phyloP scores from a whole-genome alignment of 2,888 invertebrate species.

The Carterocephalus palaemon region DNA sequence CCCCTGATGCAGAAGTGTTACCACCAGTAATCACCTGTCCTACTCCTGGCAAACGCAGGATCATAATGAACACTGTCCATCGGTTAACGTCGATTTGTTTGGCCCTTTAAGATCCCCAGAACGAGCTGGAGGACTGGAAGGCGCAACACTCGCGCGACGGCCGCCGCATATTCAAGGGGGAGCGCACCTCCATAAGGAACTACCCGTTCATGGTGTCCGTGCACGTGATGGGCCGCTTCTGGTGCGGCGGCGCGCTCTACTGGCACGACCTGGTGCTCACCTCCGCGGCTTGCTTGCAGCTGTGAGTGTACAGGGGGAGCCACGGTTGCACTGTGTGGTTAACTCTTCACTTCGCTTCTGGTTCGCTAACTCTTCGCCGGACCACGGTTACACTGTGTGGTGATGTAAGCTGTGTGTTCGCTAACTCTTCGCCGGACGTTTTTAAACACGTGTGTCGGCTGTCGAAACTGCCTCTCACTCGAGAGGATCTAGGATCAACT shows the following conservation, averaged over 20 bases:
- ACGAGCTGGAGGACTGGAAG: conserved; percentile 52
- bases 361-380: background rate
- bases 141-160: conserved; percentile 50
- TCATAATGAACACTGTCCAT: too few relatives aligned
- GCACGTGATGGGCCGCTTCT: conserved; percentile 65
- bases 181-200: conserved; percentile 53
- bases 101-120: conserved; percentile 61
- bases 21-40: too few relatives aligned
- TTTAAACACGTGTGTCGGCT: too few relatives aligned
- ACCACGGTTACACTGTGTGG: background rate
- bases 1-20: too few relatives aligned
- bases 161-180: conserved; percentile 57
- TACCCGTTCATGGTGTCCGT: conserved; percentile 68
- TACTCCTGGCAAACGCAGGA: too few relatives aligned
- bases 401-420: background rate
- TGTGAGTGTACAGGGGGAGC: conserved; percentile 49
- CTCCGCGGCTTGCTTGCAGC: conserved; percentile 64
- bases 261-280: conserved; percentile 60
- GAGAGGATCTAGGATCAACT: too few relatives aligned
- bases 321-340: background rate
- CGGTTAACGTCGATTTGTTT: background rate
- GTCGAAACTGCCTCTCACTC: too few relatives aligned
- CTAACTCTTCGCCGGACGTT: too few relatives aligned
- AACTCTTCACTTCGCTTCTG: background rate
- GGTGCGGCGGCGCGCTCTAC: conserved; percentile 65